Base-by-base conservation (phyloP, 2,888 invertebrate species). In the Pristionchus entomophagus region DNA sequence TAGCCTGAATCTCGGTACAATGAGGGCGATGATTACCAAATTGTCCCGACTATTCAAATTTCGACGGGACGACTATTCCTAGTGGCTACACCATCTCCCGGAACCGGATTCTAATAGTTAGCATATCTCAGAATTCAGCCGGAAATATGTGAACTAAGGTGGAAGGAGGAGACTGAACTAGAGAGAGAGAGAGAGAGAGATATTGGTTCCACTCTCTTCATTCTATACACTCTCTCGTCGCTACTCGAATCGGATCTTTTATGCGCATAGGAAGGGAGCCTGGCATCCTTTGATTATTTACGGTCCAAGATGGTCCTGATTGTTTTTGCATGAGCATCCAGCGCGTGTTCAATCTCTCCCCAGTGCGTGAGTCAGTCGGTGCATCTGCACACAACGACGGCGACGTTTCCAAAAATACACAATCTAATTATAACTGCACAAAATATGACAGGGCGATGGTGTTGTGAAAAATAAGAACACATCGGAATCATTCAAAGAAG, bases 141-240 rank as follows among this genome's bases (percentile, higher is more conserved):
- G 35, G 65, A 59, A 59, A 59, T 59, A 59, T 29, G 59, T 59
- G 59, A n/a, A n/a, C 59, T 26, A 59, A 29, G 59, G 59, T 59
- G 59, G 59, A 29, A 59, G 32, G 32, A 51, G 51, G 51, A 59
- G 59, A 59, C 32, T 59, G 59, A 29, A n/a, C n/a, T n/a, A n/a
- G n/a, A 51, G 29, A 10, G 59, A 29, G 6, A 12, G 4, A 29
- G n/a, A n/a, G n/a, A n/a, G n/a, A n/a, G n/a, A n/a, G n/a, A n/a
- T n/a, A n/a, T n/a, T n/a, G 32, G 29, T 59, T 59, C 59, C 59
- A 29, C 59, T 59, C 59, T 59, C 59, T 59, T 29, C 0, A 29
- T 59, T 59, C 32, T 29, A 32, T 29, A 59, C 29, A 19, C 59
- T 59, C 59, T 6, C 59, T 59, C 59, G 29, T 29, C 1, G 26